Base-by-base conservation (phyloP, 1,140 invertebrate genomes). In the Drosophila paulistorum region DNA sequence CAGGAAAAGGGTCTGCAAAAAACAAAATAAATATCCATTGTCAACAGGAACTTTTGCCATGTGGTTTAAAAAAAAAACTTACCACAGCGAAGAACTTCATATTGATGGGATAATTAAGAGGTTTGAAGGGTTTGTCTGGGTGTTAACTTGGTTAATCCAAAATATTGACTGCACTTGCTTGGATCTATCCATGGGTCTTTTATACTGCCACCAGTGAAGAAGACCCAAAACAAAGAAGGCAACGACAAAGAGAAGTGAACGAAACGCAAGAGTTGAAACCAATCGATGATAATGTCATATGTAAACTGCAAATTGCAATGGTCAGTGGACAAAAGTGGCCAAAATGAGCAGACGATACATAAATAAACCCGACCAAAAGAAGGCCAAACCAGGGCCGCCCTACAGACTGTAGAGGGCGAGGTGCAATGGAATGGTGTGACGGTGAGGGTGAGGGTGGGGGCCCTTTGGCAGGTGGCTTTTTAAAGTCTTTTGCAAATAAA, bases 21-120 rank as follows among this genome's bases (percentile, higher is more conserved):
- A 17, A 14, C 48, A 48, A 61, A 0, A 33, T 14, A 1, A 9
- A 51, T 30, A 30, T 30, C 30, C 30, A 30, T 30, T 30, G 6
- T 1, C 5, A 57, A 17, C 37, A 17, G 14, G 7, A 23, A 41
- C 14, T 39, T 14, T 13, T 1, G 2, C 2, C 14, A 30, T 30
- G n/a, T 4, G 20, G 5, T n/a, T 23, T 20, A 45, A 30, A 30
- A 30, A 30, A 30, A 37, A 37, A 37, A 75, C 90, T 85, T 30
- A 91, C 90, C 81, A 91, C 74, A 33, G 69, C 69, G 35, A 91
- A 63, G 64, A 68, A 91, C 66, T 91, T 91, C 90, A 91, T 87
- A 70, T 58, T 91, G 23, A 17, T 26, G 70, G 59, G 23, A 39
- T 69, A 45, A 7, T 10, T 4, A 7, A 14, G n/a, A 14, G 13